Evolutionary conservation across 2,888 invertebrate species (phyloP).

Genomic region (Pheosia tremula): DNA sequence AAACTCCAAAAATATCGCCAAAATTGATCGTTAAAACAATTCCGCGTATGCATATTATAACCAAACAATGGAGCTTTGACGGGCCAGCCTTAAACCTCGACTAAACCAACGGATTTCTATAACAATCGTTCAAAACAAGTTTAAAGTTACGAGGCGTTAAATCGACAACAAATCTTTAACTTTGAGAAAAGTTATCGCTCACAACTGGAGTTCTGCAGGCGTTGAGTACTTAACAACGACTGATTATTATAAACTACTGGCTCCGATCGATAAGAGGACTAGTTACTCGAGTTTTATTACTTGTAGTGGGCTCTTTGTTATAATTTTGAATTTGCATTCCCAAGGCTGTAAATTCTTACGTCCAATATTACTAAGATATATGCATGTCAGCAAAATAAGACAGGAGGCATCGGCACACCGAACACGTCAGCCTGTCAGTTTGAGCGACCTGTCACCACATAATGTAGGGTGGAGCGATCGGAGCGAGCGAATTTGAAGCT

Average conservation of each 20-base stretch:
- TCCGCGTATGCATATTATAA: conserved; percentile 25
- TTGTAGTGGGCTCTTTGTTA: background rate
- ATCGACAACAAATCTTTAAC: conserved; percentile 24
- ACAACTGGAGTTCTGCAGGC: background rate
- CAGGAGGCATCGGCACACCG: too few species aligned
- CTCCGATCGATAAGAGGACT: conserved; percentile 2
- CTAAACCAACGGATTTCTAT: conserved; percentile 44
- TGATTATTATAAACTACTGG: conserved; percentile 9
- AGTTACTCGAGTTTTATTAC: background rate
- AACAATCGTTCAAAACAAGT: conserved; percentile 55
- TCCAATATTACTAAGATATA: too few species aligned
- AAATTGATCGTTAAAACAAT: conserved; percentile 11
- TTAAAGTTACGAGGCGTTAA: conserved; percentile 44
- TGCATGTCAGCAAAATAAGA: too few species aligned
- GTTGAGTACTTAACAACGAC: conserved; percentile 1
- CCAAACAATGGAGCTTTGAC: conserved; percentile 56
- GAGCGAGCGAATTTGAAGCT: too few species aligned
- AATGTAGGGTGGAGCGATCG: too few species aligned
- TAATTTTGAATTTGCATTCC: background rate
- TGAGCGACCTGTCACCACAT: too few species aligned
- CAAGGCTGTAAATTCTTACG: too few species aligned
- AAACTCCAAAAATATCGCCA: background rate
- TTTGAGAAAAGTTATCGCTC: conserved; percentile 5
- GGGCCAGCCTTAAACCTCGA: conserved; percentile 29
- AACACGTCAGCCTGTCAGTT: too few species aligned